Conservation (phyloP, 2,888 invertebrate species). For the Trypoxylon attenuatum region DNA sequence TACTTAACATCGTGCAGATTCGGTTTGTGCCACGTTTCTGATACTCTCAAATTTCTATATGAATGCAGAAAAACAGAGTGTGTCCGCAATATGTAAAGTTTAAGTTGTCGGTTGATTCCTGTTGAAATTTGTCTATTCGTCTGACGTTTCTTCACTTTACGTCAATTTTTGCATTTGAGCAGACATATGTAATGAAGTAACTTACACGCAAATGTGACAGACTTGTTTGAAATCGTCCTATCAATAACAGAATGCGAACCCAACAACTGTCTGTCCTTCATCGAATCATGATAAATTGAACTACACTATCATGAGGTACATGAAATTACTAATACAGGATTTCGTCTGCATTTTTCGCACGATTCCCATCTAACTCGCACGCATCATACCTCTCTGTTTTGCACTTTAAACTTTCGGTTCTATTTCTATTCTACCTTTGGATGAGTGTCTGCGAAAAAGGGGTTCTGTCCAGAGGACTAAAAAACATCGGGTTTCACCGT, state of each 20-base stretch:
- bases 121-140: background rate
- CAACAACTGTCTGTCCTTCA: background rate
- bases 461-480: no score
- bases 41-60: constrained; percentile 26
- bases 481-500: no score
- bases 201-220: no score
- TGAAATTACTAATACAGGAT: constrained; percentile 11
- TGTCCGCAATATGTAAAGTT: background rate
- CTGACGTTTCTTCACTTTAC: constrained; percentile 11
- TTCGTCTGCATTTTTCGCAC: constrained; percentile 21
- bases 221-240: background rate
- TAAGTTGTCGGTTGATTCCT: background rate
- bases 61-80: constrained; percentile 5
- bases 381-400: constrained; percentile 16
- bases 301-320: background rate
- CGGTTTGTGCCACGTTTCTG: constrained; percentile 7
- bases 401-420: background rate
- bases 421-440: no score
- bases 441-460: no score
- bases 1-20: constrained; percentile 8
- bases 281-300: background rate
- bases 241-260: constrained; percentile 9
- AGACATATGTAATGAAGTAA: no score
- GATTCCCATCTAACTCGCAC: constrained; percentile 37
- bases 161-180: no score